A percentile compares a stretch with the other conserved stretches of the same genome.
phyloP scores from a whole-genome alignment of 2,797 vertebrate species.

The Rhadinocentrus ornatus region DNA sequence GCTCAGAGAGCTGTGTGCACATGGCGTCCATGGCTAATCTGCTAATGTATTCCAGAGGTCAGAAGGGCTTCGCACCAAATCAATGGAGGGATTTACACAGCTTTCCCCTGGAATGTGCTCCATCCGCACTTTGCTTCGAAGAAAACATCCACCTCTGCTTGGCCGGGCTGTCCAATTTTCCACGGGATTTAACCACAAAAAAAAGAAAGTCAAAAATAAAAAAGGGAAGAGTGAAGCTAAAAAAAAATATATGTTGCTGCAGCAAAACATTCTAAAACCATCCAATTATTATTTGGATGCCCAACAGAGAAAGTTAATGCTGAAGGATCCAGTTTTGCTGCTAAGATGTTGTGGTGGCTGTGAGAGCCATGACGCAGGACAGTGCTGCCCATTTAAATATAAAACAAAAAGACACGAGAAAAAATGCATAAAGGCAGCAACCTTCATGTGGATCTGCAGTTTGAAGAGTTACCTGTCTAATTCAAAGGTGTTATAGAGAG shows the following conservation, averaged over 20 bases:
- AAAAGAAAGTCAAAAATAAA: neutral
- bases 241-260: constrained; percentile 20
- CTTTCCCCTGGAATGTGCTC: constrained; percentile 84
- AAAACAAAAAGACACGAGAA: constrained; percentile 40
- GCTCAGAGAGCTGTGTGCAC: constrained; percentile 67
- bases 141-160: constrained; percentile 80
- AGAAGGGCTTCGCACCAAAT: constrained; percentile 83
- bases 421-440: neutral
- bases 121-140: constrained; percentile 74
- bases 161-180: constrained; percentile 78
- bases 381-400: constrained; percentile 11
- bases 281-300: constrained; percentile 34
- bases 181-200: constrained; percentile 78
- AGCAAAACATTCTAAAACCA: constrained; percentile 41
- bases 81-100: constrained; percentile 86
- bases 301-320: constrained; percentile 26
- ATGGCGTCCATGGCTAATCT: constrained; percentile 82
- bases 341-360: constrained; percentile 19
- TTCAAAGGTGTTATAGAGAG: too few relatives aligned
- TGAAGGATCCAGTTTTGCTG: constrained; percentile 1
- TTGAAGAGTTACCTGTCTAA: too few relatives aligned
- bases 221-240: constrained; percentile 43
- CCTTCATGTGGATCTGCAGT: neutral
- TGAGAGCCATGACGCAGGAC: constrained; percentile 50
- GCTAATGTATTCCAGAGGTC: constrained; percentile 87